Conservation (phyloP, 2,113 vertebrate genomes). For the Henicopernis longicauda region DNA sequence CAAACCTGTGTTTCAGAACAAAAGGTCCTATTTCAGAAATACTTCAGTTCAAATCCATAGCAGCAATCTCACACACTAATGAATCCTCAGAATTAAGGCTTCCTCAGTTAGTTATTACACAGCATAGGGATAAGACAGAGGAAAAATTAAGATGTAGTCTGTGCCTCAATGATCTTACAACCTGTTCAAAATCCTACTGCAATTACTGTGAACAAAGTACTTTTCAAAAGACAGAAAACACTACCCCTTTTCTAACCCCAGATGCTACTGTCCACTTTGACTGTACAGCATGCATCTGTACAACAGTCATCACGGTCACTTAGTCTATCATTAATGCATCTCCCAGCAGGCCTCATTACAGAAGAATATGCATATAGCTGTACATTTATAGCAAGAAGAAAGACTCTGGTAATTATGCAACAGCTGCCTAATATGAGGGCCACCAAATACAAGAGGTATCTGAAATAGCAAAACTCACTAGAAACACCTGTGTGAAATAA, state of each 20-base stretch:
- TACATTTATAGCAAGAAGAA: neutral
- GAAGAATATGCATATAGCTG: neutral
- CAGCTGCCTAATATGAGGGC: neutral
- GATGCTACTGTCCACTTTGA: neutral
- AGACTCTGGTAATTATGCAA: neutral
- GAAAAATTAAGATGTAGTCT: neutral
- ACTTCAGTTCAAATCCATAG: neutral
- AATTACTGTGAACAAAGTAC: neutral
- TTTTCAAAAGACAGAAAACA: neutral
- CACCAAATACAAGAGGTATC: neutral
- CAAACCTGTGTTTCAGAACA: neutral
- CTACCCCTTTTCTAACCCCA: neutral
- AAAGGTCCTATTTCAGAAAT: neutral
- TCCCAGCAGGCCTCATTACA: neutral
- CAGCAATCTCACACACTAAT: neutral
- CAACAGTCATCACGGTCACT: neutral
- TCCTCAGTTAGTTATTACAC: neutral
- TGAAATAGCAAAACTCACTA: neutral
- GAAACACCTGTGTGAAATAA: neutral
- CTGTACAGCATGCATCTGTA: neutral
- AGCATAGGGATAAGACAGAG: neutral
- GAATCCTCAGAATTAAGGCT: neutral
- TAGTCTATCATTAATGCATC: neutral
- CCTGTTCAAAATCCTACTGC: neutral
- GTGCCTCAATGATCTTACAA: neutral